These are phyloP conservation scores for Sebastiscus albofasciatus DNA, from an alignment of 2,797 vertebrate genomes.

Conservation along the genomic window DNA sequence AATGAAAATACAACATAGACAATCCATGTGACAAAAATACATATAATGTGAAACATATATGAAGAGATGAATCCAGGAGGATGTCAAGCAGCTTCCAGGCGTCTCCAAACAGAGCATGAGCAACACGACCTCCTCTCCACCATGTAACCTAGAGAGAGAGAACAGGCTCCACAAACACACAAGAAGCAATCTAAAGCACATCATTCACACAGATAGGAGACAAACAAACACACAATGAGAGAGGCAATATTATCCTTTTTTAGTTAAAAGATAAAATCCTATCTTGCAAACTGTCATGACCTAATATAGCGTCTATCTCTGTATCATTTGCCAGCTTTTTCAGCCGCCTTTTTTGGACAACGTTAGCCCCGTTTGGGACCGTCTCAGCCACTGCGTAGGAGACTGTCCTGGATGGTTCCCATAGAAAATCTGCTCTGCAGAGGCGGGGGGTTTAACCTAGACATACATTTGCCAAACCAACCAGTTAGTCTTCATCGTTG, in stretches of 20 bases:
- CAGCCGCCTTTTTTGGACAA: neutral
- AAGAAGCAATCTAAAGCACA: too few relatives aligned
- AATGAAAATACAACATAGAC: too few relatives aligned
- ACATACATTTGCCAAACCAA: neutral
- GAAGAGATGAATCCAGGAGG: too few relatives aligned
- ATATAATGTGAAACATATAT: too few relatives aligned
- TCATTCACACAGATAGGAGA: too few relatives aligned
- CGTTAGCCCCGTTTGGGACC: neutral
- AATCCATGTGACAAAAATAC: too few relatives aligned
- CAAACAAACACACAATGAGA: too few relatives aligned
- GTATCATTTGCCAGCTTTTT: neutral
- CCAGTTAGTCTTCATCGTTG: neutral
- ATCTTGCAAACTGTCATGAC: neutral
- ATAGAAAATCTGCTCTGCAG: neutral
- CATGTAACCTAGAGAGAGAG: too few relatives aligned
- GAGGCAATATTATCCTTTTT: too few relatives aligned
- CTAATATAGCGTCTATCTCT: neutral
- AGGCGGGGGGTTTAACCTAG: neutral
- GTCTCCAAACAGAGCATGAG: too few relatives aligned
- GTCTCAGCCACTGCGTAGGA: neutral
- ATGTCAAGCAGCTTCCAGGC: too few relatives aligned
- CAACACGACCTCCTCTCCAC: accelerated
- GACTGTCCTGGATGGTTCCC: neutral
- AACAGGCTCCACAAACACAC: too few relatives aligned
- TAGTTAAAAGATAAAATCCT: neutral